Base-by-base conservation (phyloP, 2,888 invertebrate species). In the Dascillus cervinus region DNA sequence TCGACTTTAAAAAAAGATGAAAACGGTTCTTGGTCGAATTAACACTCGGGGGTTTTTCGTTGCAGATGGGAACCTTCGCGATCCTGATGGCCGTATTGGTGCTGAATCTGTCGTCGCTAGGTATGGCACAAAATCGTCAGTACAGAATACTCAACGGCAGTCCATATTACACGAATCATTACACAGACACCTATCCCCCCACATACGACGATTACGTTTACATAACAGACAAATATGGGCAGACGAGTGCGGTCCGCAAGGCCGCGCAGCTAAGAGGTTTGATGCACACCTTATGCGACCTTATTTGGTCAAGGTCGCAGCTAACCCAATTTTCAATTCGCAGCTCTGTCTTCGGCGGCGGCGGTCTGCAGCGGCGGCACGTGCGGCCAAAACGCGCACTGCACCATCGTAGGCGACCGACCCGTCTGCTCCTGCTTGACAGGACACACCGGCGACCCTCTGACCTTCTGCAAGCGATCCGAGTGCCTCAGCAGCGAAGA, bases 371-470 rank as follows among this genome's bases (percentile, higher is more conserved):
- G 74, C 1, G 70, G 74, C 1, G 70, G 65, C 52, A 79, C 79
- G 0, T 81, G 81, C 47, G 81, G 81, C 2, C 70, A 71, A 4
- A 80, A 79, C 22, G 80, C 81, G 2, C 73, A 79, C 39, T 82
- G 81, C 52, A 75, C 74, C 39, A 53, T 63, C 22, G 63, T 62
- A 37, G 79, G 77, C 42, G 82, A 82, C 41, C 70, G 85, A 29
- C 82, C 86, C 0, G 84, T 86, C 3, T 87, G 87, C 55, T 82
- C 84, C 12, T 87, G 86, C 50, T 69, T 84, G 43, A 77, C 83
- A 5, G 81, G 86, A 1, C 77, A 86, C 60, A 79, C 79, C 44
- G 89, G 88, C 14, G 86, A 88, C 62, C 86, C 89, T 0, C 65
- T 85, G 37, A 68, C 72, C 1, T 72, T 74, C 46, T 89, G 89